Evolutionary conservation across 2,113 vertebrate genomes (phyloP).

Genomic region (Daboia siamensis): DNA sequence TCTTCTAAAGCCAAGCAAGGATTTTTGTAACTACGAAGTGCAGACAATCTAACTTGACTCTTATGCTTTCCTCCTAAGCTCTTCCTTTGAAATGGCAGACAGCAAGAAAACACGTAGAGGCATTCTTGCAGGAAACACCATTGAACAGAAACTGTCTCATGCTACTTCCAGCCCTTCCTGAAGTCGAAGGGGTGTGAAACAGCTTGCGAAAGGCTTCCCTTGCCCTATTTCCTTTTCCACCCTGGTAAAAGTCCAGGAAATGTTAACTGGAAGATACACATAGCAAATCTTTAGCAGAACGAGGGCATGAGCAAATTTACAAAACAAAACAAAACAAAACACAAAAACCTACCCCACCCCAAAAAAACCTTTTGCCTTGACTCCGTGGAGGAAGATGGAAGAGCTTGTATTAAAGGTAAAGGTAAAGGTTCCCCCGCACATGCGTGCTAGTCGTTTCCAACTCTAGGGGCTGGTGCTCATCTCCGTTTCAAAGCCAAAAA

Average conservation of each 20-base stretch:
- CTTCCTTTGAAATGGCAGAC: slow-evolving; percentile 49
- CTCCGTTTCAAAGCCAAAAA: no score
- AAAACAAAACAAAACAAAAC: background rate
- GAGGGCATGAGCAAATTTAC: accelerated
- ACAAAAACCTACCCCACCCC: no score
- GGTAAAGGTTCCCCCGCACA: no score
- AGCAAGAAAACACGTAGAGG: background rate
- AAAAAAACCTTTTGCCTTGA: background rate
- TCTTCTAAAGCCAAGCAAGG: slow-evolving; percentile 23
- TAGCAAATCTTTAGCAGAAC: background rate
- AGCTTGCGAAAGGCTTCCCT: slow-evolving; percentile 35
- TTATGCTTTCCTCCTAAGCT: background rate
- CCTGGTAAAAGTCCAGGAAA: slow-evolving; percentile 50
- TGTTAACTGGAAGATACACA: background rate
- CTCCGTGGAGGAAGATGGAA: background rate
- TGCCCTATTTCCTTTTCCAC: slow-evolving; percentile 51
- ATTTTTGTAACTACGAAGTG: slow-evolving; percentile 25
- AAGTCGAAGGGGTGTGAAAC: slow-evolving; percentile 35
- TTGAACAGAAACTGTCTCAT: slow-evolving; percentile 55
- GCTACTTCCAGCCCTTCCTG: slow-evolving; percentile 61
- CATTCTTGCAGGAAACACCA: slow-evolving; percentile 54
- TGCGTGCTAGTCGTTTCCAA: no score
- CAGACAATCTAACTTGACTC: background rate
- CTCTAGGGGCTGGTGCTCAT: no score
- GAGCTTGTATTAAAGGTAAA: background rate